Percentiles rank a stretch among this genome's conserved stretches.
These are phyloP conservation scores for Sebastes minor DNA, from an alignment of 2,797 vertebrate genomes.

Conservation along the genomic window DNA sequence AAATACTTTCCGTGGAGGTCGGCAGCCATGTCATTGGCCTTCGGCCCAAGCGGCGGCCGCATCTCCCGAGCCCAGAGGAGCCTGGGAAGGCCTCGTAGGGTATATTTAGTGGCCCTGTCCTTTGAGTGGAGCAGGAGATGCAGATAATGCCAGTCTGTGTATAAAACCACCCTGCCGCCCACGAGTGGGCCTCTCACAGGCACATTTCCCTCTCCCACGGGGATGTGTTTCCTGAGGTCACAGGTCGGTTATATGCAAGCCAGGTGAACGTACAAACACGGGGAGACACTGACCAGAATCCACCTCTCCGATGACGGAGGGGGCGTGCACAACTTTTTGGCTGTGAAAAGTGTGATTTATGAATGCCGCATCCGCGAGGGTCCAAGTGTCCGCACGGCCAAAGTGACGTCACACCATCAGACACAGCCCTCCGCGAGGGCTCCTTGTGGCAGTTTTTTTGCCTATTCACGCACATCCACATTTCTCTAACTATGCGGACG, in stretches of 20 bases:
- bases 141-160: constrained; percentile 84
- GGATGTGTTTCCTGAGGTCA: constrained; percentile 66
- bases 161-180: constrained; percentile 82
- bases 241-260: constrained; percentile 39
- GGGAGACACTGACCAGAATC: constrained; percentile 10
- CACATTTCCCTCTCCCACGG: constrained; percentile 70
- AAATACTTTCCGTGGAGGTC: constrained; percentile 88
- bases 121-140: constrained; percentile 82
- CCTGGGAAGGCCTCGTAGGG: constrained; percentile 82
- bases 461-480: too few species aligned
- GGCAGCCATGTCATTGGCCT: constrained; percentile 86
- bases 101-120: constrained; percentile 86
- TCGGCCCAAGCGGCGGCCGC: constrained; percentile 79
- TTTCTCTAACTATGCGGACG: too few species aligned
- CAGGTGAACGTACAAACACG: constrained; percentile 38
- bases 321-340: background rate
- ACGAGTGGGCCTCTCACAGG: constrained; percentile 71
- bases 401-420: too few species aligned
- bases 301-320: constrained; percentile 1
- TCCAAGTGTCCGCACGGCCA: too few species aligned
- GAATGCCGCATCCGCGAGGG: background rate
- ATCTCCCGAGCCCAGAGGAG: constrained; percentile 79
- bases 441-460: too few species aligned
- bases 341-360: background rate
- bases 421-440: too few species aligned